These are phyloP conservation scores for Anguilla rostrata DNA, from an alignment of 2,113 vertebrate species.

Conservation along the genomic window DNA sequence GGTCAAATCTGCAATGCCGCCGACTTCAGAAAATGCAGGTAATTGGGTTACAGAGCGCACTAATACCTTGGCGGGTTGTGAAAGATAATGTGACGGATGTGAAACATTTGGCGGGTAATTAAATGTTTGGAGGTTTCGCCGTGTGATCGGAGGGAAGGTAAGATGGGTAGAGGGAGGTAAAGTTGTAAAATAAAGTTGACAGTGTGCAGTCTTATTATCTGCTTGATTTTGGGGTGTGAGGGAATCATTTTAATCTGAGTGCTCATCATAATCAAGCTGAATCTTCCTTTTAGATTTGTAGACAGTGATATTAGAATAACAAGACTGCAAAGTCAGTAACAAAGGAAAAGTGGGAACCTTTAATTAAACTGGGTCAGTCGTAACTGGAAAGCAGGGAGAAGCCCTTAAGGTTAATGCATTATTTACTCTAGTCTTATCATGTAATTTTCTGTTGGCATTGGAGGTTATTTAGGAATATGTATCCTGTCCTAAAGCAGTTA, in stretches of 20 bases:
- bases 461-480: constrained; percentile 57
- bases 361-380: constrained; percentile 71
- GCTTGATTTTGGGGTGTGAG: constrained; percentile 21
- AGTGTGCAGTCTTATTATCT: constrained; percentile 32
- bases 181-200: constrained; percentile 34
- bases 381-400: constrained; percentile 51
- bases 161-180: constrained; percentile 4
- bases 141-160: constrained; percentile 45
- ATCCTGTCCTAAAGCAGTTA: constrained; percentile 56
- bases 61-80: constrained; percentile 73
- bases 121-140: constrained; percentile 74
- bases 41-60: constrained; percentile 84
- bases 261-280: constrained; percentile 37
- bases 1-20: constrained; percentile 98
- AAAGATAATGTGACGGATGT: constrained; percentile 80
- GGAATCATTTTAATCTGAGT: constrained; percentile 27
- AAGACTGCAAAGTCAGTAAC: not conserved
- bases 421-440: constrained; percentile 60
- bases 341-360: constrained; percentile 42
- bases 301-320: constrained; percentile 28
- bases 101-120: constrained; percentile 86
- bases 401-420: constrained; percentile 73
- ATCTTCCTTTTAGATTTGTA: constrained; percentile 20
- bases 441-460: constrained; percentile 33
- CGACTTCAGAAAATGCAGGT: constrained; percentile 82